A percentile compares a stretch with the other conserved stretches of the same genome.
These are phyloP conservation scores for Bambusicola thoracicus DNA, from an alignment of 2,113 vertebrate genomes.

Conservation along the genomic window DNA sequence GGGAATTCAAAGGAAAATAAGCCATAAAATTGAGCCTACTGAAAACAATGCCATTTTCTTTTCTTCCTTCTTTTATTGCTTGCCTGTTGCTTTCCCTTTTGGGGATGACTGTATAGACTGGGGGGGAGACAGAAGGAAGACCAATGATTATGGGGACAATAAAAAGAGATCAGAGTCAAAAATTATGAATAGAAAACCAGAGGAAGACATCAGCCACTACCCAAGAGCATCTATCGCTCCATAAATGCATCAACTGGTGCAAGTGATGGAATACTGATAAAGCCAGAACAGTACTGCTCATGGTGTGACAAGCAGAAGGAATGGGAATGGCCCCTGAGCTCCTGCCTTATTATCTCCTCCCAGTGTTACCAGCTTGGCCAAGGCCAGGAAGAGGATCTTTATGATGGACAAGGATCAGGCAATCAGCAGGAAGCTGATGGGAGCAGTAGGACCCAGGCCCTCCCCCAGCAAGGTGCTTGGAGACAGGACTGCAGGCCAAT, in stretches of 20 bases:
- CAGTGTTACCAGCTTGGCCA: neutral
- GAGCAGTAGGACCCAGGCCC: neutral
- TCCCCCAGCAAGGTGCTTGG: accelerated
- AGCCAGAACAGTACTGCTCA: neutral
- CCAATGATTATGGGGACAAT: neutral
- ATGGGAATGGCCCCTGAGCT: accelerated
- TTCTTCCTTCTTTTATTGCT: neutral
- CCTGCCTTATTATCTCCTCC: neutral
- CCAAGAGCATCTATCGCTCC: neutral
- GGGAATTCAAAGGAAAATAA: neutral
- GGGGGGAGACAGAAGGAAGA: neutral
- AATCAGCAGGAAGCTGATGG: neutral
- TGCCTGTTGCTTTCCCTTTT: neutral
- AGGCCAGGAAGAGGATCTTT: neutral
- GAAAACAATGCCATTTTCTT: accelerated
- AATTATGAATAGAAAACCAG: neutral
- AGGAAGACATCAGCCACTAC: neutral
- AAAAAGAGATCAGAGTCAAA: neutral
- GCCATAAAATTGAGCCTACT: neutral
- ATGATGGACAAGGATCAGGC: neutral
- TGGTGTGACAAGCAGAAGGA: neutral
- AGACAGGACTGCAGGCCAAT: neutral
- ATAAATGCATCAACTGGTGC: neutral
- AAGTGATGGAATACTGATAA: neutral
- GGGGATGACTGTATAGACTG: neutral